Evolutionary conservation across 2,113 vertebrate genomes (phyloP), one percentile per base, ranked within the genome.

Genomic region (Tachuris rubrigastra): DNA sequence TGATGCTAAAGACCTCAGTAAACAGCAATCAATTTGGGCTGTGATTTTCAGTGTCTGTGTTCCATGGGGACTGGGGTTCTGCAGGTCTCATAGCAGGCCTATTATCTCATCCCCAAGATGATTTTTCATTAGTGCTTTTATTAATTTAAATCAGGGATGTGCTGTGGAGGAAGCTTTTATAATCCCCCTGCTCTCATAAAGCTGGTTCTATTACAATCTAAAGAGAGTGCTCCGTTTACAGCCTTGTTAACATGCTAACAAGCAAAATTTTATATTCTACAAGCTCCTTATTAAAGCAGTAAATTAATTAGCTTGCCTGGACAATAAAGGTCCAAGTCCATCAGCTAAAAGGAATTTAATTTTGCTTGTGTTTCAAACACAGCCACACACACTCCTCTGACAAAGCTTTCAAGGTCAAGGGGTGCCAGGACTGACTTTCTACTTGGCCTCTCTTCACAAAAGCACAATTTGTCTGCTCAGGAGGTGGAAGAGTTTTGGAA

Each of bases 291-390:
- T 95, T 96, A 94, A 56, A 95, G 65, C 37, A 35, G 19, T 84
- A 93, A 93, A 78, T 93, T 94, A 95, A 97, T 94, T 96, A 82
- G 25, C 56, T 95, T 85, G 50, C 52, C 85, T 79, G 93, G 87
- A 76, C 84, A 89, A 41, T 53, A 87, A 87, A 81, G 50, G 63
- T 77, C 50, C 23, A 31, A 62, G 59, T 49, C 35, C 52, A 78
- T 59, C 85, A 87, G 15, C 74, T 81, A 63, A 67, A 28, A 63
- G 1, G 35, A 89, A 47, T 74, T 85, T 78, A 24, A 67, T 63
- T 87, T 84, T 41, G 2, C 46, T n/a, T 71, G 41, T 73, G 73
- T 63, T 81, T 91, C 80, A 55, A 39, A 67, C 46, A 52, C 1
- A 85, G 49, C 8, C 24, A 69, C 2, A 0, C 4, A 1, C 21